phyloP scores from a whole-genome alignment of 1,140 invertebrate genomes.

The Drosophila orosa region DNA sequence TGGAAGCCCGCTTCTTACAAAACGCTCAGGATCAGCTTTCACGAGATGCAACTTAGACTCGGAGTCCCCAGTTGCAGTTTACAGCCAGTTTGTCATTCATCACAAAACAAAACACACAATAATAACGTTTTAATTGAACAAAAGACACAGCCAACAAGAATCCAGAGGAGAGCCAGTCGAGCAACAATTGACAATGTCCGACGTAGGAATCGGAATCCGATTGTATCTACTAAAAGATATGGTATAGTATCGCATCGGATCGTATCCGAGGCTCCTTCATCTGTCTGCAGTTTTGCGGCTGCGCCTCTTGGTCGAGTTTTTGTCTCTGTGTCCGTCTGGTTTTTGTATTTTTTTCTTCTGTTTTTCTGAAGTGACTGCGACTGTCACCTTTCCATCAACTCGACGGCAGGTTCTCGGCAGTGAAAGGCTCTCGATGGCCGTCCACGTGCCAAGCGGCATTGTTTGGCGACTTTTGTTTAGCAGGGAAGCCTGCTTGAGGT shows the following conservation, averaged over 20 bases:
- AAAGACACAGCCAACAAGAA: slow-evolving; percentile 58
- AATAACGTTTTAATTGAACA: slow-evolving; percentile 82
- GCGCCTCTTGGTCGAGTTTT: slow-evolving; percentile 31
- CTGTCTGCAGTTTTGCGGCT: slow-evolving; percentile 56
- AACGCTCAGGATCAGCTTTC: slow-evolving; percentile 80
- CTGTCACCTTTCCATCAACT: slow-evolving; percentile 79
- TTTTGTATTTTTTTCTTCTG: slow-evolving; percentile 15
- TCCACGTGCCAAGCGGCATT: slow-evolving; percentile 73
- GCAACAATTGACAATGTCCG: slow-evolving; percentile 64
- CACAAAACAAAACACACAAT: slow-evolving; percentile 59
- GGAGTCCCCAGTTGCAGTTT: slow-evolving; percentile 70
- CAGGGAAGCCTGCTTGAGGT: slow-evolving; percentile 23
- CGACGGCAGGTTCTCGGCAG: slow-evolving; percentile 50
- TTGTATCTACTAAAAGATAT: slow-evolving; percentile 15
- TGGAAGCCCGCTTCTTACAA: slow-evolving; percentile 60
- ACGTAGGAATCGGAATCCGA: slow-evolving; percentile 40
- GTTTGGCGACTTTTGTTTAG: slow-evolving; percentile 56
- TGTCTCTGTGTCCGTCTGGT: slow-evolving; percentile 19
- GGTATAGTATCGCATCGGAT: slow-evolving; percentile 21
- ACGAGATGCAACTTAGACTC: slow-evolving; percentile 75
- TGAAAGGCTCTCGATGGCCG: slow-evolving; percentile 65
- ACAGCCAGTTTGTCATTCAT: slow-evolving; percentile 61
- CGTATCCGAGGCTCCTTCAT: slow-evolving; percentile 14
- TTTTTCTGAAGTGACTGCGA: slow-evolving; percentile 52
- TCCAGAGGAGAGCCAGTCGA: slow-evolving; percentile 48